These are phyloP conservation scores for Dusona sp. DNA, from an alignment of 2,888 invertebrate species.

Conservation along the genomic window DNA sequence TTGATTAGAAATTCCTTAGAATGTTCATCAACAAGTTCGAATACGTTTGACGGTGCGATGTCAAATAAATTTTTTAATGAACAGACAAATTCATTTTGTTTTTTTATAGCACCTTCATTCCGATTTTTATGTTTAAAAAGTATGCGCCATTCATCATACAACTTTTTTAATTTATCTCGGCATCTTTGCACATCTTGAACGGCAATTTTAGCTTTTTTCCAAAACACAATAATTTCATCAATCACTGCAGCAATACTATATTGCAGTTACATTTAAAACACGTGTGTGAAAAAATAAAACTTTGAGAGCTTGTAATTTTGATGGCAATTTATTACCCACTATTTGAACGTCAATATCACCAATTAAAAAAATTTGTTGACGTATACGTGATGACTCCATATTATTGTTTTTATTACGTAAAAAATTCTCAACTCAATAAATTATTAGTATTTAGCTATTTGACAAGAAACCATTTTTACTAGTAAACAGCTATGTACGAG, in stretches of 20 bases:
- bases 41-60: neutral
- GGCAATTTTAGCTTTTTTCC: slow-evolving; percentile 12
- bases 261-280: neutral
- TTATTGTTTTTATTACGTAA: too few relatives aligned
- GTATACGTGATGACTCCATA: too few relatives aligned
- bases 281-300: too few relatives aligned
- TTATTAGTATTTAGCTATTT: too few relatives aligned
- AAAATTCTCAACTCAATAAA: too few relatives aligned
- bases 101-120: neutral
- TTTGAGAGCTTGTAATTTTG: too few relatives aligned
- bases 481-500: too few relatives aligned
- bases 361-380: too few relatives aligned
- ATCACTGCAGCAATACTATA: slow-evolving; percentile 16
- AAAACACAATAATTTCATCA: slow-evolving; percentile 36
- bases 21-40: neutral
- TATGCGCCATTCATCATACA: slow-evolving; percentile 24
- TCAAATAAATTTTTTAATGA: slow-evolving; percentile 10
- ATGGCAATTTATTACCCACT: too few relatives aligned
- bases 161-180: slow-evolving; percentile 30
- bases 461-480: too few relatives aligned
- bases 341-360: too few relatives aligned
- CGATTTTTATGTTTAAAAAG: slow-evolving; percentile 8
- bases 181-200: slow-evolving; percentile 39
- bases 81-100: slow-evolving; percentile 1
- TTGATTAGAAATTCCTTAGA: slow-evolving; percentile 1